Conservation (phyloP, 2,797 vertebrate species). For the Choloepus didactylus region DNA sequence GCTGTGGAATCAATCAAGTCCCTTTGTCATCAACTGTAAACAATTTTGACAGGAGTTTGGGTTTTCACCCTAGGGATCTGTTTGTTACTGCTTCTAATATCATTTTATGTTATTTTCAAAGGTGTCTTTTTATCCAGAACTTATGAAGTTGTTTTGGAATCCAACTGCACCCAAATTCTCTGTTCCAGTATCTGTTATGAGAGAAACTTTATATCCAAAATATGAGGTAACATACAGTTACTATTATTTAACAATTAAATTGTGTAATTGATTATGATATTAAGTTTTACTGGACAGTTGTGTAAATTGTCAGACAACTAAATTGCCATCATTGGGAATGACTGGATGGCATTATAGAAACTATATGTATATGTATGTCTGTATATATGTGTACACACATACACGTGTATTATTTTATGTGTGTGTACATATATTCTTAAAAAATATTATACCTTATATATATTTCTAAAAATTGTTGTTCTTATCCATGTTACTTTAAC, state of each 20-base stretch:
- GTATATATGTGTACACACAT: not conserved
- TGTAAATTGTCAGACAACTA: not conserved
- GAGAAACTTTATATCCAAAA: conserved; percentile 88
- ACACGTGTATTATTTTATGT: not conserved
- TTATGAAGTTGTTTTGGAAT: conserved; percentile 89
- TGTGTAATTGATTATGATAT: conserved; percentile 25
- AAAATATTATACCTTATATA: not conserved
- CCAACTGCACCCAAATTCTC: conserved; percentile 89
- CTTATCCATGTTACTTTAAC: conserved; percentile 15
- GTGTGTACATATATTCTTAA: not conserved
- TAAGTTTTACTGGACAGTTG: conserved; percentile 41
- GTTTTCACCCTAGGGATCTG: not conserved
- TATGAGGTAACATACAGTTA: conserved; percentile 87
- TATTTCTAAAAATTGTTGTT: not conserved
- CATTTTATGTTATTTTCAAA: conserved; percentile 83
- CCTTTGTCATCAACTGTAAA: conserved; percentile 23
- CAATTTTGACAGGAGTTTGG: not conserved
- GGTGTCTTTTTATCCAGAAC: conserved; percentile 85
- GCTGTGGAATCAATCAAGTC: not conserved
- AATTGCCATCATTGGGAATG: not conserved
- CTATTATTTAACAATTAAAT: conserved; percentile 31
- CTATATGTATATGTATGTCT: not conserved
- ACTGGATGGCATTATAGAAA: not conserved
- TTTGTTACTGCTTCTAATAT: conserved; percentile 55
- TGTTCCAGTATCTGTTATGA: conserved; percentile 87